Evolutionary conservation across 2,113 vertebrate genomes (phyloP), one percentile per base, ranked within the genome.

Genomic region (Sorex araneus): DNA sequence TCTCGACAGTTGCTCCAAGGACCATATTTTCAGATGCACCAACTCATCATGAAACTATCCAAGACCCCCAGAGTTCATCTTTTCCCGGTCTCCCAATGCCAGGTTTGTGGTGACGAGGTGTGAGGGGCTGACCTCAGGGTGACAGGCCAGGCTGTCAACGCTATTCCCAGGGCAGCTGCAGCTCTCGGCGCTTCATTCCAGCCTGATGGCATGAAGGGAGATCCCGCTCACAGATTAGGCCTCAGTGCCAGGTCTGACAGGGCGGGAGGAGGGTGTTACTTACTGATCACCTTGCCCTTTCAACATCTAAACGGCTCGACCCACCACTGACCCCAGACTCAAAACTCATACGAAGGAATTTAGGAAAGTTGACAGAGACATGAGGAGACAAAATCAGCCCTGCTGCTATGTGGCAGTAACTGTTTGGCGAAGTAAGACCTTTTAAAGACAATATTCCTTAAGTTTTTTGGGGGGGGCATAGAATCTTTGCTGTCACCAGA

Each of bases 111-210:
- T 93, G 92, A 95, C 95, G 92, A 82, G 91, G 88, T 80, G 45
- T 6, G 69, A 94, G 91, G 36, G 91, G 47, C 80, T 98, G 98
- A 98, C 97, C 97, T 96, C 92, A 1, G n/a, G 90, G 73, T 98
- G 97, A 98, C 97, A 97, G 97, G 77, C 94, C 0, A 0, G 88
- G 96, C 98, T 97, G 96, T 98, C 98, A 98, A 79, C 98, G 74
- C 90, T 30, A 85, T 74, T 90, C 97, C 95, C 36, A 28, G 90
- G 97, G 96, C 91, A 94, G 96, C 90, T 87, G 91, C 81, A 71
- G 80, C 84, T 87, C 94, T 97, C 96, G 67, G 79, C 93, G 79
- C 96, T 96, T 95, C 96, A 94, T 95, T 93, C 93, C 92, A 87
- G 74, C 0, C 5, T 74, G 96, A 97, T 96, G 91, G 94, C 93